These are phyloP conservation scores for Eucidaris tribuloides DNA, from an alignment of 35 echinoderm and acorn worm genomes.

Conservation along the genomic window DNA sequence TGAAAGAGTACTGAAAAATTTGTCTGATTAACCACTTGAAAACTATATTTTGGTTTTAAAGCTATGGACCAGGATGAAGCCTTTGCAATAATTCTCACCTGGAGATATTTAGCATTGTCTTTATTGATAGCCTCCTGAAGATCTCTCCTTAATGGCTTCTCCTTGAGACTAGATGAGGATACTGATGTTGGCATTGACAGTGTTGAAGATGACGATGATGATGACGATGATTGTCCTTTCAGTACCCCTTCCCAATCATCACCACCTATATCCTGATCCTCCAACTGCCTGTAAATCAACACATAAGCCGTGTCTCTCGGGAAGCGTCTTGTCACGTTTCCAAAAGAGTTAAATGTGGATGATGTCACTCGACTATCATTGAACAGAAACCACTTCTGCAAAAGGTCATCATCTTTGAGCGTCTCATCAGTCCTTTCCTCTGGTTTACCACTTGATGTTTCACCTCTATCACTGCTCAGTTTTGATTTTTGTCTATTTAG, in stretches of 20 bases:
- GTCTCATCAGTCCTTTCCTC: background rate
- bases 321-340: constrained; percentile 81
- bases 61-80: too few species aligned
- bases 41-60: too few species aligned
- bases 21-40: too few species aligned
- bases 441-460: too few species aligned
- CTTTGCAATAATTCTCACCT: too few species aligned
- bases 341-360: constrained; percentile 83
- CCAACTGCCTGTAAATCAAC: constrained; percentile 70
- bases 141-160: constrained; percentile 45
- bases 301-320: constrained; percentile 93
- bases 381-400: constrained; percentile 82
- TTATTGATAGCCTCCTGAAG: constrained; percentile 53
- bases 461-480: too few species aligned
- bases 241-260: background rate
- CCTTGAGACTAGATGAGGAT: background rate
- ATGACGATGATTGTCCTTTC: background rate
- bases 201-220: background rate
- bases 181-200: background rate
- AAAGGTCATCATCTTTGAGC: background rate
- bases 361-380: constrained; percentile 86
- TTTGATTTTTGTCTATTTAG: too few species aligned
- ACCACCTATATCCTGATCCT: background rate
- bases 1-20: too few species aligned
- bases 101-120: constrained; percentile 80